A percentile compares a stretch with the other conserved stretches of the same genome.
These are phyloP conservation scores for Peromyscus maniculatus DNA, from an alignment of 2,113 vertebrate genomes.

Conservation along the genomic window DNA sequence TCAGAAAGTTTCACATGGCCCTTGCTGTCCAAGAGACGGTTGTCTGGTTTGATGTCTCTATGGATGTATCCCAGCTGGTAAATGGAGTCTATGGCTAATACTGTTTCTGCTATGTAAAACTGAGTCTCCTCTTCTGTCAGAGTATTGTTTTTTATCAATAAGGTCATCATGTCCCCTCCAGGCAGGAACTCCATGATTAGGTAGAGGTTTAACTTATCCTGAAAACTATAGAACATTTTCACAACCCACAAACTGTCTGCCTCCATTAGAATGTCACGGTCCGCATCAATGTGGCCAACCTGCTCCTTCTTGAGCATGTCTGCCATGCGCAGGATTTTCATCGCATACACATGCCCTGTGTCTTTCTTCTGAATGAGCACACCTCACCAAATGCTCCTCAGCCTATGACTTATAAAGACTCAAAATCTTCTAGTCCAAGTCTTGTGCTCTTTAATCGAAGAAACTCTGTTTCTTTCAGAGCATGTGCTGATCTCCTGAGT, in stretches of 20 bases:
- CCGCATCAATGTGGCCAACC: constrained; percentile 98
- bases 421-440: no score
- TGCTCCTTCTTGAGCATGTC: constrained; percentile 85
- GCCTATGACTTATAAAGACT: no score
- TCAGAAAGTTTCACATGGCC: constrained; percentile 63
- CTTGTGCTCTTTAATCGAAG: no score
- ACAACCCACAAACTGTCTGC: constrained; percentile 99
- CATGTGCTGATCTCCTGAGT: no score
- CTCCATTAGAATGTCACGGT: constrained; percentile 98
- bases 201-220: constrained; percentile 99
- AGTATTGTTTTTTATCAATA: constrained; percentile 99
- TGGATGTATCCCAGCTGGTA: constrained; percentile 98
- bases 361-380: no score
- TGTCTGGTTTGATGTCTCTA: constrained; percentile 99
- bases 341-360: no score
- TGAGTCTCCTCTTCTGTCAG: constrained; percentile 97
- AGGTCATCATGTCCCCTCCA: constrained; percentile 99
- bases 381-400: no score
- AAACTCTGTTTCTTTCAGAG: no score
- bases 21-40: constrained; percentile 97
- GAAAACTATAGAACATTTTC: constrained; percentile 99
- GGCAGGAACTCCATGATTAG: constrained; percentile 99
- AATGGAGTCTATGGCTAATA: constrained; percentile 98
- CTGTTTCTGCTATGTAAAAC: constrained; percentile 98
- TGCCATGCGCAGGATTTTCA: no score